Percentiles rank a stretch among this genome's conserved stretches.
These are phyloP conservation scores for Ormyrus nitidulus DNA, from an alignment of 2,888 invertebrate species.

Conservation along the genomic window DNA sequence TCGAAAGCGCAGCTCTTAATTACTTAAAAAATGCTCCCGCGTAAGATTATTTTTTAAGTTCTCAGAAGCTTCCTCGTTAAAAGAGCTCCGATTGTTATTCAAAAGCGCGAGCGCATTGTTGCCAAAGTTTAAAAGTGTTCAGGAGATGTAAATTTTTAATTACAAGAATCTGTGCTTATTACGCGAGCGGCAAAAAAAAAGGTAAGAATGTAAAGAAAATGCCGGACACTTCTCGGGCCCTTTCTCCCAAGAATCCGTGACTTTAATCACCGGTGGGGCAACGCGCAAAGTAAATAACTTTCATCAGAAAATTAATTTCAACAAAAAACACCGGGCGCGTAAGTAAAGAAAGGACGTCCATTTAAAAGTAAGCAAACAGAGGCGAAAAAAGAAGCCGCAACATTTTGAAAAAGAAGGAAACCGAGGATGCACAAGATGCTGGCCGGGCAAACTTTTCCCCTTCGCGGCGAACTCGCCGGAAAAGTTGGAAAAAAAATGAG, in stretches of 20 bases:
- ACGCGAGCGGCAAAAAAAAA: no score
- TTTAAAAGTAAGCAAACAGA: slow-evolving; percentile 19
- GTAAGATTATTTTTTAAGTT: no score
- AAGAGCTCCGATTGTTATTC: no score
- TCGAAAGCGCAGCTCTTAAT: no score
- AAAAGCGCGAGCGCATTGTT: no score
- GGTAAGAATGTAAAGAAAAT: no score
- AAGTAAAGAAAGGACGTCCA: background rate
- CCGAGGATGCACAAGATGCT: background rate
- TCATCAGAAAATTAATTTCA: slow-evolving; percentile 25
- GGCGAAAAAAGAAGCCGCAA: background rate
- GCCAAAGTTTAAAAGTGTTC: no score
- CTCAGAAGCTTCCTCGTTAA: no score
- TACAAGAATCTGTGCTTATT: no score
- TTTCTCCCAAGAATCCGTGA: background rate
- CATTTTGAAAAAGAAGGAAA: no score
- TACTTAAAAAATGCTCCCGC: no score
- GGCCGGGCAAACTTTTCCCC: slow-evolving; percentile 21
- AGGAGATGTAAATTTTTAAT: no score
- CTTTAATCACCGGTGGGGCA: background rate
- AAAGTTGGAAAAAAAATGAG: slow-evolving; percentile 1
- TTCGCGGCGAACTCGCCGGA: slow-evolving; percentile 9
- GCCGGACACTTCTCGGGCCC: background rate
- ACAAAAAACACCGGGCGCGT: background rate
- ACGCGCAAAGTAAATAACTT: background rate